A percentile compares a stretch with the other conserved stretches of the same genome.
These are phyloP conservation scores for Sycophaga agraensis DNA, from an alignment of 1,140 invertebrate species.

Conservation along the genomic window DNA sequence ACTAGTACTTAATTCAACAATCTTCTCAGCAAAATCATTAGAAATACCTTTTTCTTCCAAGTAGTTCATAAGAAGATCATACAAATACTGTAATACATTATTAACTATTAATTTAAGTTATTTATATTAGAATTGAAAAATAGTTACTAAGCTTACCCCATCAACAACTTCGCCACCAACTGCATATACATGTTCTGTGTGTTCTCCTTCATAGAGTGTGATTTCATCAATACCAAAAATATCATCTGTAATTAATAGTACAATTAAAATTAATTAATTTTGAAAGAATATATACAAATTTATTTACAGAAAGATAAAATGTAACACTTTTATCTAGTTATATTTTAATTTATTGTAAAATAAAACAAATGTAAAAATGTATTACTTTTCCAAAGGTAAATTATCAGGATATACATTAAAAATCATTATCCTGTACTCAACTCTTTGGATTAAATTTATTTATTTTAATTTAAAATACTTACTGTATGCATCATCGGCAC, in stretches of 20 bases:
- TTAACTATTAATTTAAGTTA: slow-evolving; percentile 20
- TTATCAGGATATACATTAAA: slow-evolving; percentile 38
- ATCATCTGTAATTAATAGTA: slow-evolving; percentile 63
- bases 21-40: slow-evolving; percentile 86
- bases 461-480: slow-evolving; percentile 39
- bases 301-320: slow-evolving; percentile 6
- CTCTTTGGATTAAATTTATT: slow-evolving; percentile 38
- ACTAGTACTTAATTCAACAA: slow-evolving; percentile 81
- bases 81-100: slow-evolving; percentile 75
- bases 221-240: slow-evolving; percentile 88
- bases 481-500: slow-evolving; percentile 74
- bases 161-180: slow-evolving; percentile 88
- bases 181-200: slow-evolving; percentile 79
- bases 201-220: slow-evolving; percentile 79
- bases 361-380: slow-evolving; percentile 31
- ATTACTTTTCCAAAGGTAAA: slow-evolving; percentile 47
- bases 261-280: not conserved
- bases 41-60: slow-evolving; percentile 90
- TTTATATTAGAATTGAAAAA: not conserved
- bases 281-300: not conserved
- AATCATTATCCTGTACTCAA: slow-evolving; percentile 44
- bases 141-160: slow-evolving; percentile 65
- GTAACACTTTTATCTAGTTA: slow-evolving; percentile 29
- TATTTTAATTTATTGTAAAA: slow-evolving; percentile 13
- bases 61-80: slow-evolving; percentile 90